Evolutionary conservation across 2,113 vertebrate genomes (phyloP).

Genomic region (Nyctibius bracteatus): DNA sequence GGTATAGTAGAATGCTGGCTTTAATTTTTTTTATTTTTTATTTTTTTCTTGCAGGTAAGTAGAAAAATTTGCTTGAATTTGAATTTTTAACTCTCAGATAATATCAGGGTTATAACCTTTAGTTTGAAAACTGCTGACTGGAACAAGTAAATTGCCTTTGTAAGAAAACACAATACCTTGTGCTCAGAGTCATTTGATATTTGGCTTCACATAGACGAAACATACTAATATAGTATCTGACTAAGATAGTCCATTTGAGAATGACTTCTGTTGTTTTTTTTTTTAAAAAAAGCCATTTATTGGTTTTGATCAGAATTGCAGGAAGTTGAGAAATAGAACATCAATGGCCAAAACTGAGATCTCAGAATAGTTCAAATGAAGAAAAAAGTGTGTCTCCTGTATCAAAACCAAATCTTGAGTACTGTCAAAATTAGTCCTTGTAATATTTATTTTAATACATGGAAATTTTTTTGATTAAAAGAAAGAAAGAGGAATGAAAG

Average conservation of each 20-base stretch:
- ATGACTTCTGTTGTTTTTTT: neutral
- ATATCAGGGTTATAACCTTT: neutral
- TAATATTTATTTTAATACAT: neutral
- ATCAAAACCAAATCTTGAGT: neutral
- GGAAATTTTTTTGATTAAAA: neutral
- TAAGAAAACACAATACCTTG: neutral
- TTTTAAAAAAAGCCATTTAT: fast-evolving
- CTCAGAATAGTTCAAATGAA: neutral
- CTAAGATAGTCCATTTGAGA: neutral
- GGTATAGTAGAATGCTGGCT: neutral
- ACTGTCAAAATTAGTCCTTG: neutral
- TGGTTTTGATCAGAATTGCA: neutral
- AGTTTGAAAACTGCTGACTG: neutral
- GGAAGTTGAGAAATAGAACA: neutral
- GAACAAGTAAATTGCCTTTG: neutral
- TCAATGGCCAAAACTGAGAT: neutral
- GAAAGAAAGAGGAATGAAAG: neutral
- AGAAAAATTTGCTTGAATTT: neutral
- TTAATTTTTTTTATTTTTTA: neutral
- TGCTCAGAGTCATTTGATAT: neutral
- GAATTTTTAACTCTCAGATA: neutral
- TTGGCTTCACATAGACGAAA: neutral
- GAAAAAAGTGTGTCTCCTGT: fast-evolving
- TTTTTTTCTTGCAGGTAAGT: neutral
- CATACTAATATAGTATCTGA: neutral